Evolutionary conservation across 2,888 invertebrate genomes (phyloP), one percentile per base, ranked within the genome.

Genomic region (Pseudococcus jackbeardsleyi): DNA sequence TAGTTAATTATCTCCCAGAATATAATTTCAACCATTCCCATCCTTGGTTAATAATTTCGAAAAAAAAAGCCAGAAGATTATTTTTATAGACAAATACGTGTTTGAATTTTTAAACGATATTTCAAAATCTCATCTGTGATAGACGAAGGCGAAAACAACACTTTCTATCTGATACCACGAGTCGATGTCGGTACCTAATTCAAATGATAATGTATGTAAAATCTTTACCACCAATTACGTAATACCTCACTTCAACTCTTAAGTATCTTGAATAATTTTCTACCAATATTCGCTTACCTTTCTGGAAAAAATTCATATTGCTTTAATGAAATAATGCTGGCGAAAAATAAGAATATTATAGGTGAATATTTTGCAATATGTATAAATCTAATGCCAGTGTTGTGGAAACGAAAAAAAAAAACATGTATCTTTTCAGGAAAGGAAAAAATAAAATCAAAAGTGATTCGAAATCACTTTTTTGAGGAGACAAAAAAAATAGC

Each of bases 31-130:
- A 19, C 15, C 54, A 19, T 59, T 19, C 5, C 19, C 19, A 59
- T 5, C n/a, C 19, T 59, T 19, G 19, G 59, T 59, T 50, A 1
- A 19, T 59, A 59, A 19, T 59, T 59, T 59, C 59, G 5, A 19
- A 19, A 59, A 19, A 59, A 33, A 33, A 33, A 33, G 26, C 26
- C 1, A 3, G 3, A 59, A 59, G 19, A 59, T 59, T 59, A 59
- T 59, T 59, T 59, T 19, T 11, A 59, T 11, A 6, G n/a, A 59
- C 6, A 19, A 19, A 59, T 59, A 59, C 59, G 59, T 59, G 59
- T 59, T 59, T 59, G 59, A 59, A 59, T 59, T 59, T 59, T 59
- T 59, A 59, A 59, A 59, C n/a, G 59, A 59, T 59, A 59, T 59
- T 59, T 59, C 59, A 59, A 59, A 59, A 59, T 59, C 19, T 59